These are phyloP conservation scores for Cryptus viduatorius DNA, from an alignment of 2,888 invertebrate genomes.

Conservation along the genomic window DNA sequence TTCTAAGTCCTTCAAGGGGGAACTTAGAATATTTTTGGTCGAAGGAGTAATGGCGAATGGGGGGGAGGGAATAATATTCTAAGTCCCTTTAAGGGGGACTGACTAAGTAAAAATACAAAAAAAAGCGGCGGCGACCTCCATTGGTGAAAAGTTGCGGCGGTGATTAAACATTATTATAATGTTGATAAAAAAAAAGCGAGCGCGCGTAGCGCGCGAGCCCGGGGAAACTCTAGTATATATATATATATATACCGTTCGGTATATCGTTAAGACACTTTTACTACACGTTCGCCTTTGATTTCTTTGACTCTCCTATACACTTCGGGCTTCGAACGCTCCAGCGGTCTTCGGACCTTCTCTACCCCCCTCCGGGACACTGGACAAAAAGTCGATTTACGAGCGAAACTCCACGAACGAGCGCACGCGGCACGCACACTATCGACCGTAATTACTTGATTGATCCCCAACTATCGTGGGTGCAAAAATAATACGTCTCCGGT, in stretches of 20 bases:
- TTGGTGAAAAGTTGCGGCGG: too few species aligned
- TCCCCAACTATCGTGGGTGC: conserved; percentile 17
- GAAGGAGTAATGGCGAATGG: too few species aligned
- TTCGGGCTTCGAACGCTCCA: background rate
- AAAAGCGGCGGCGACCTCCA: too few species aligned
- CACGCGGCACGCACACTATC: background rate
- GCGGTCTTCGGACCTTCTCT: conserved; percentile 10
- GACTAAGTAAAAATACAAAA: too few species aligned
- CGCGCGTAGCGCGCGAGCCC: too few species aligned
- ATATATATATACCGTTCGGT: background rate
- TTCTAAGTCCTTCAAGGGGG: too few species aligned
- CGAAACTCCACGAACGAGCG: conserved; percentile 25
- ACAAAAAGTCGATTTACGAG: conserved; percentile 43
- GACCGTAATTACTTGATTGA: conserved; percentile 36
- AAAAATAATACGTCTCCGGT: conserved; percentile 4
- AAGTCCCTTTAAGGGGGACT: too few species aligned
- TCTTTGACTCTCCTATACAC: conserved; percentile 7
- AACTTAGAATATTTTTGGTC: too few species aligned
- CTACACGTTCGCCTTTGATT: conserved; percentile 16
- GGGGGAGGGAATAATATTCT: too few species aligned
- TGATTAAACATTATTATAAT: too few species aligned
- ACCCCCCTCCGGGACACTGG: conserved; percentile 1
- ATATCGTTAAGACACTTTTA: conserved; percentile 39
- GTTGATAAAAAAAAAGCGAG: too few species aligned
- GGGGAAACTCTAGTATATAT: too few species aligned